These are phyloP conservation scores for Gnathonemus longibarbis DNA, from an alignment of 2,113 vertebrate species.

Conservation along the genomic window DNA sequence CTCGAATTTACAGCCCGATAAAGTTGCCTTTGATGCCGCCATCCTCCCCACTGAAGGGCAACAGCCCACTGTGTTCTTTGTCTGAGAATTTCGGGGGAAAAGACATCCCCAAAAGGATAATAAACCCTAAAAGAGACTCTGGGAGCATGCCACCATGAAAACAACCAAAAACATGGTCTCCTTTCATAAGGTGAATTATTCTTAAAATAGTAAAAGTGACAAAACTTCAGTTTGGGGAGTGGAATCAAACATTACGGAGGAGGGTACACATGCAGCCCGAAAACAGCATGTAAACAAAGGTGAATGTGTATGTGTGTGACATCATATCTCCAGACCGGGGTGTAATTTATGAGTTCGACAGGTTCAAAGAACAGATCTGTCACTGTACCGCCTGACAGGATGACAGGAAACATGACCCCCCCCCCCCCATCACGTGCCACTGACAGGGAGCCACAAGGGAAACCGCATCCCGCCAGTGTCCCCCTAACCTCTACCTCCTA, in stretches of 20 bases:
- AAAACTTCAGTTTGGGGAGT: not conserved
- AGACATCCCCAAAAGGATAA: not conserved
- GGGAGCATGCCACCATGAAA: not conserved
- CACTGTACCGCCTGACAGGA: not conserved
- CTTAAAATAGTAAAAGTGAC: not conserved
- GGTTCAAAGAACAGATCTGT: conserved; percentile 27
- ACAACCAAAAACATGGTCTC: not conserved
- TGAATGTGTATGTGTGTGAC: not conserved
- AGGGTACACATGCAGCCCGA: not conserved
- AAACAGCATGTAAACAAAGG: not conserved
- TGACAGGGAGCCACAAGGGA: conserved; percentile 20
- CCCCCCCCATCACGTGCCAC: not conserved
- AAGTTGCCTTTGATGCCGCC: not conserved
- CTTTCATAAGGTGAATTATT: not conserved
- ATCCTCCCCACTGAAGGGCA: not conserved
- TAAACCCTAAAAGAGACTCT: not conserved
- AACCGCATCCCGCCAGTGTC: conserved; percentile 4
- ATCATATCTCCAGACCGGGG: conserved; percentile 14
- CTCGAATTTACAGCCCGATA: not conserved
- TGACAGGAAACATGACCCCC: not conserved
- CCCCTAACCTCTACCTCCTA: not conserved
- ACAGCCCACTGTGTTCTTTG: not conserved
- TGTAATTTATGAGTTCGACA: conserved; percentile 17
- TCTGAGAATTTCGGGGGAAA: not conserved
- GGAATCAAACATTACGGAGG: not conserved